These are phyloP conservation scores for Eleginops maclovinus DNA, from an alignment of 2,113 vertebrate species.

Conservation along the genomic window DNA sequence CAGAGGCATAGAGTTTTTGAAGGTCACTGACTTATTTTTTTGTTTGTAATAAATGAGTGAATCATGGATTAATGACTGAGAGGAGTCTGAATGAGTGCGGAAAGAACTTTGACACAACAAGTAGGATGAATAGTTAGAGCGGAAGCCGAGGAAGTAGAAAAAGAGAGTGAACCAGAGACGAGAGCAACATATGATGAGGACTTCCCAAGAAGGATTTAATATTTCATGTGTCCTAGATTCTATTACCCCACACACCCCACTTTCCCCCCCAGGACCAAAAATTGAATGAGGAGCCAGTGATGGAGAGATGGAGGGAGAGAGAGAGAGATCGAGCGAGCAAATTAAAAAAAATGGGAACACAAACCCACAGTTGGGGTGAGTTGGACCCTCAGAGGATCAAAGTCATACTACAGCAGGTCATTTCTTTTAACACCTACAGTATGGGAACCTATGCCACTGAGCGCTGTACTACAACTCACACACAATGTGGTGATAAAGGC, in stretches of 20 bases:
- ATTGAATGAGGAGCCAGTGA: conserved; percentile 56
- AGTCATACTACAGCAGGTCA: conserved; percentile 51
- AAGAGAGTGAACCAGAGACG: conserved; percentile 55
- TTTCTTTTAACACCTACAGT: conserved; percentile 60
- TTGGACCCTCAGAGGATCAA: conserved; percentile 59
- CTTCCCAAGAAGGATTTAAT: conserved; percentile 80
- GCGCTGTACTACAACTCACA: conserved; percentile 31
- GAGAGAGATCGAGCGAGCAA: conserved; percentile 40
- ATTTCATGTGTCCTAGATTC: conserved; percentile 85
- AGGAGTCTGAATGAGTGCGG: conserved; percentile 12
- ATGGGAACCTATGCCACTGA: conserved; percentile 11
- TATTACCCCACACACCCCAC: conserved; percentile 20
- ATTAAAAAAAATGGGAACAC: conserved; percentile 58
- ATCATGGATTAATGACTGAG: conserved; percentile 40
- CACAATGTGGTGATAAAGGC: not conserved
- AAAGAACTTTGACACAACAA: conserved; percentile 50
- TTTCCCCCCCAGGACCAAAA: conserved; percentile 40
- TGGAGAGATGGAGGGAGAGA: conserved; percentile 42
- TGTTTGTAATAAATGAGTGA: conserved; percentile 23
- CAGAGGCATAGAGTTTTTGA: conserved; percentile 10
- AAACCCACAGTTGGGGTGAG: conserved; percentile 48
- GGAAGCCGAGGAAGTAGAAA: conserved; percentile 37
- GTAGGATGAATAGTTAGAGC: conserved; percentile 52
- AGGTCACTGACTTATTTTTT: conserved; percentile 36
- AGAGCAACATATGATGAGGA: conserved; percentile 82